Conservation (phyloP, 2,797 vertebrate species). For the Chromis chromis region DNA sequence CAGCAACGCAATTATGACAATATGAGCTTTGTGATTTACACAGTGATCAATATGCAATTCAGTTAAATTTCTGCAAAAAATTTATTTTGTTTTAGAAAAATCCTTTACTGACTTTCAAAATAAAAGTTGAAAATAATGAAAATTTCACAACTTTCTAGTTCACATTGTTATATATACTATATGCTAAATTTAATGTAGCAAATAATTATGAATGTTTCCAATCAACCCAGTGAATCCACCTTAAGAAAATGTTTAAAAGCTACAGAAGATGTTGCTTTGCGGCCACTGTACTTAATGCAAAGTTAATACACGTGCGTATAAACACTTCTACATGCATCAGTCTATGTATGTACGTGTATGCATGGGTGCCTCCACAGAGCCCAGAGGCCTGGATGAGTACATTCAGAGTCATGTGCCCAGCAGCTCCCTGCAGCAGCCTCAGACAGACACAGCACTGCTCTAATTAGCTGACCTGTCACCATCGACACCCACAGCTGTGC, state of each 20-base stretch:
- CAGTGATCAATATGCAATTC: too few relatives aligned
- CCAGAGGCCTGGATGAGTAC: conserved; percentile 67
- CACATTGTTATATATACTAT: neutral
- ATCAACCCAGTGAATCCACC: neutral
- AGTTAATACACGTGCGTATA: conserved; percentile 11
- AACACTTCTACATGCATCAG: conserved; percentile 29
- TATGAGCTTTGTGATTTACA: conserved; percentile 10
- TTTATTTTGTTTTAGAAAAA: neutral
- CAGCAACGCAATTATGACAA: conserved; percentile 4
- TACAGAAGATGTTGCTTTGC: neutral
- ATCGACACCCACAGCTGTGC: conserved; percentile 74
- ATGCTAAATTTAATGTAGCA: too few relatives aligned
- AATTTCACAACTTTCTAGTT: neutral
- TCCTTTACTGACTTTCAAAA: neutral
- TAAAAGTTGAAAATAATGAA: neutral
- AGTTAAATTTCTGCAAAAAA: neutral
- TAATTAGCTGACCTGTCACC: conserved; percentile 82
- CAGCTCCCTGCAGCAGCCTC: conserved; percentile 63
- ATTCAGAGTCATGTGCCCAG: conserved; percentile 70
- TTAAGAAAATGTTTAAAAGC: neutral
- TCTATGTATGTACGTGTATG: conserved; percentile 23
- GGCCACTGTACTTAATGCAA: conserved; percentile 1
- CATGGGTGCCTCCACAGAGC: conserved; percentile 35
- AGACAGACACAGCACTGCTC: conserved; percentile 68
- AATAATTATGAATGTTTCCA: neutral